Base-by-base conservation (phyloP, 1,140 invertebrate genomes). In the Philaenus spumarius region DNA sequence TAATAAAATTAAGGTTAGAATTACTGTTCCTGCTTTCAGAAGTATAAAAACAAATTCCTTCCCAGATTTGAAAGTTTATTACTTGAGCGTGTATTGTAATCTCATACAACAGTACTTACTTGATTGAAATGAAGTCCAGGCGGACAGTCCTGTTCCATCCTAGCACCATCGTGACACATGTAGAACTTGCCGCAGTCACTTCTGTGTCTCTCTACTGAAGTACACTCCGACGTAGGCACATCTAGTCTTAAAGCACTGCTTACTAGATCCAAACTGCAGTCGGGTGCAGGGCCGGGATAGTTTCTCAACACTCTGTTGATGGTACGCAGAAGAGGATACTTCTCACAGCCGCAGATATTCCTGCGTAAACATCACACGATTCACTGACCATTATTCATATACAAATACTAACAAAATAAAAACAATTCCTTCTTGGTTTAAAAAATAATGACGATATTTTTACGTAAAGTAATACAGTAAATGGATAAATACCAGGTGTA, bases 181-280 rank as follows among this genome's bases (percentile, higher is more conserved):
- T 86, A 88, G 66, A 91, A 94, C 65, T 89, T 88, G 34, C 77
- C 80, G 67, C 90, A 93, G 63, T 93, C 84, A 0, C 65, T 68
- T 66, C 90, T 81, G 0, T 81, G 68, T 51, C 26, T 23, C 26
- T 47, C 53, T 14, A 35, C 45, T 24, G 34, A 56, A 51, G 43
- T 40, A 35, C 57, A 59, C 4, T n/a, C 35, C n/a, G n/a, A n/a
- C n/a, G n/a, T n/a, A n/a, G n/a, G n/a, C n/a, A n/a, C n/a, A n/a
- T n/a, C n/a, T n/a, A n/a, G n/a, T 24, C 17, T 23, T 5, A 40
- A 45, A 4, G 26, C 39, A 24, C 37, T 9, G 3, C 3, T 43
- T 15, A 1, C 11, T 43, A 15, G 23, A 22, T 67, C 61, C 23
- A 67, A 34, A 15, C 46, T 59, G 43, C 72, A 73, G 12, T 71